Evolutionary conservation across 2,113 vertebrate genomes (phyloP), one percentile per base, ranked within the genome.

Genomic region (Benitochromis conjunctus): DNA sequence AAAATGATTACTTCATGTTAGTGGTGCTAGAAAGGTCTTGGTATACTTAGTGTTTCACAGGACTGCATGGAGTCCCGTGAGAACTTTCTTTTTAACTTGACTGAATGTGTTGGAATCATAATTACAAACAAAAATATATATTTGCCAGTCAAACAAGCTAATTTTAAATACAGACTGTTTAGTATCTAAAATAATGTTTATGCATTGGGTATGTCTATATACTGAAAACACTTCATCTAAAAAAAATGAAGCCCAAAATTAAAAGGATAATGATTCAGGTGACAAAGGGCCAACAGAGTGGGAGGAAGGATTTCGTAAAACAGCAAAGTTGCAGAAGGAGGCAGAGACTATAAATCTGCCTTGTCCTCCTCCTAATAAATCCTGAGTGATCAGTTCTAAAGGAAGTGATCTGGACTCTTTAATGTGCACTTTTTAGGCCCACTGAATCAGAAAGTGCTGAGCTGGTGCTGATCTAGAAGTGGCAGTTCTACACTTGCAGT

Each of bases 391-490:
- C 81, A 86, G 76, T 9, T 53, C 78, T 21, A 41, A 74, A 89
- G 84, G 80, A 93, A 86, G 87, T 11, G 56, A 86, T 88, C 85
- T 41, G 36, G 24, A 83, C 43, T 83, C 87, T 89, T 82, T 64
- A 34, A 60, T 74, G 26, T 38, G 84, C 83, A 11, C 53, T 83
- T 76, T 89, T 84, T 82, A 57, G 85, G 46, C 51, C 57, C 81
- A 62, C 24, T 94, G 90, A 89, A 41, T 82, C 88, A 85, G 60
- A 92, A 92, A 92, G 83, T 92, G 92, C 93, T 94, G 93, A 94
- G 89, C 78, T 91, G 81, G 88, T 92, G 93, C 92, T 94, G 91
- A 93, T 89, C 88, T 57, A 80, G 81, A 86, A 41, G 71, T 14
- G 53, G 74, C 36, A 16, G 48, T 84, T 85, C 86, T 88, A 82